phyloP scores from a whole-genome alignment of 2,797 vertebrate species.

The Hyperoplus immaculatus region DNA sequence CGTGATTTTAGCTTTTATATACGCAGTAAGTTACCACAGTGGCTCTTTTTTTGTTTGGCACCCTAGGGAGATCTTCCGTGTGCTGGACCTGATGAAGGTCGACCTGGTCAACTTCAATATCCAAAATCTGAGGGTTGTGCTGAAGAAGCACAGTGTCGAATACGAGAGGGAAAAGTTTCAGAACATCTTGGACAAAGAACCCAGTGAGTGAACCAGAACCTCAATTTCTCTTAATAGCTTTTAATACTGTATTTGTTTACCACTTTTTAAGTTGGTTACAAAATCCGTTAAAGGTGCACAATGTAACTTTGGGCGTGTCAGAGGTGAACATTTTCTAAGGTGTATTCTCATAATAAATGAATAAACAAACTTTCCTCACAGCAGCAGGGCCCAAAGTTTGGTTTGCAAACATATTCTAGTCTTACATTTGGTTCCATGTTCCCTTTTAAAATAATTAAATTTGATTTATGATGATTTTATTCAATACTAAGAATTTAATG shows the following conservation, averaged over 20 bases:
- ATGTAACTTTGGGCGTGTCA: no score
- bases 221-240: neutral
- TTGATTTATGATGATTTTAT: no score
- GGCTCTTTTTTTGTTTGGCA: constrained; percentile 2
- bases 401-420: no score
- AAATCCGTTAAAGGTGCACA: neutral
- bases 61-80: constrained; percentile 84
- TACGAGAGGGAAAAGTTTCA: constrained; percentile 85
- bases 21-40: neutral
- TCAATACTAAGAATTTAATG: no score
- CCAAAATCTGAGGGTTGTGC: constrained; percentile 72
- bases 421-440: no score
- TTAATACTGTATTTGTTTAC: neutral
- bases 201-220: constrained; percentile 73
- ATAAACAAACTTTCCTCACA: no score
- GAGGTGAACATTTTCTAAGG: no score
- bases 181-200: constrained; percentile 81
- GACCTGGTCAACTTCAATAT: constrained; percentile 81
- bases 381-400: no score
- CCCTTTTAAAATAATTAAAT: no score
- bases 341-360: no score
- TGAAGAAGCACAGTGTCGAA: constrained; percentile 79
- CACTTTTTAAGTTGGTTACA: neutral
- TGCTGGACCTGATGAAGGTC: constrained; percentile 85
- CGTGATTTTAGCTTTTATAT: neutral